Percentiles rank a stretch among this genome's conserved stretches.
phyloP scores from a whole-genome alignment of 2,888 invertebrate genomes.

The Subacronicta megacephala region DNA sequence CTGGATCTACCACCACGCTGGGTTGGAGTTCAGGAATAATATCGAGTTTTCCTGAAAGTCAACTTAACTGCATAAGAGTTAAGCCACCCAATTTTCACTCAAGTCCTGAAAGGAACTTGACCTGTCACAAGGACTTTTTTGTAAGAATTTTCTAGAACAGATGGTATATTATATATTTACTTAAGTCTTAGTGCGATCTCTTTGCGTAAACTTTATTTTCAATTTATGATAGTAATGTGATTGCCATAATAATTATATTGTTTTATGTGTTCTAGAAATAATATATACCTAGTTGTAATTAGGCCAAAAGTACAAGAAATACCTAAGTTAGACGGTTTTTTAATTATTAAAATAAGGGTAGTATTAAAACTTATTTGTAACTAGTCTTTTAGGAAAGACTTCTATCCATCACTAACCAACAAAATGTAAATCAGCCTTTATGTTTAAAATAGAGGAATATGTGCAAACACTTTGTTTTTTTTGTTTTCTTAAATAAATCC shows the following conservation, averaged over 20 bases:
- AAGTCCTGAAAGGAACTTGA: background rate
- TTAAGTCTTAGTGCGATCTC: background rate
- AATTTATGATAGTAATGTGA: background rate
- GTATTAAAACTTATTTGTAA: too few species aligned
- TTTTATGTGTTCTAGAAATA: background rate
- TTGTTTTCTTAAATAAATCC: too few species aligned
- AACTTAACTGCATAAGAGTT: background rate
- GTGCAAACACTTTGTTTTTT: too few species aligned
- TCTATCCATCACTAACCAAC: too few species aligned
- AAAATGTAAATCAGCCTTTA: too few species aligned
- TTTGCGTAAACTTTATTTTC: background rate
- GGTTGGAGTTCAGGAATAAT: constrained; percentile 69
- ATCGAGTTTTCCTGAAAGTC: constrained; percentile 39
- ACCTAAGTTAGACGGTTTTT: too few species aligned
- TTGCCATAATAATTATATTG: background rate
- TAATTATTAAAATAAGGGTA: too few species aligned
- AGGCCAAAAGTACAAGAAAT: too few species aligned
- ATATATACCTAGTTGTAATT: too few species aligned
- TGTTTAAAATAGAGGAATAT: too few species aligned
- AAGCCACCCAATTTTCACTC: background rate
- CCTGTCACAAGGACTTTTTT: constrained; percentile 12
- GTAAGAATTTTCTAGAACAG: background rate
- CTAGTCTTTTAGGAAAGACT: too few species aligned
- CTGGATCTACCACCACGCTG: constrained; percentile 81
- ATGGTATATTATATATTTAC: too few species aligned